Base-by-base conservation (phyloP, 2,113 vertebrate genomes). In the Suncus etruscus region DNA sequence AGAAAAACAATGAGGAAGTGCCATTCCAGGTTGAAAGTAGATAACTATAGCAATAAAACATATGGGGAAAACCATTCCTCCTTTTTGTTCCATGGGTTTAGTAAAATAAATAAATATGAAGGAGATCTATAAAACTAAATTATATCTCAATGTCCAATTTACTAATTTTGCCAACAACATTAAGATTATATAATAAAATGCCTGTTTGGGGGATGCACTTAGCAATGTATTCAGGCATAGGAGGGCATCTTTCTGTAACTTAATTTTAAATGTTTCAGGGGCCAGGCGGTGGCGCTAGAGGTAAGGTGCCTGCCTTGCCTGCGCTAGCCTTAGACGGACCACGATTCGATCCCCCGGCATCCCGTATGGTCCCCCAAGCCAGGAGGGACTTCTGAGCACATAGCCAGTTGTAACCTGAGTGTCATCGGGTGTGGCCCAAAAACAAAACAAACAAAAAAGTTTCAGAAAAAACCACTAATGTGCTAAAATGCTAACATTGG, bases 201-300 rank as follows among this genome's bases (percentile, higher is more conserved):
- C 45, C 24, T 11, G 18, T 31, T 39, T 61, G 22, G 51, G 15
- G 54, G 61, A 91, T 82, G 81, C 48, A 80, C 3, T 87, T 5
- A 69, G 0, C 31, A 0, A 86, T 32, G 32, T 69, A 86, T 50
- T 61, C 15, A 18, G 15, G 7, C 22, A 15, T 61, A 16, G 58
- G 4, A 61, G 18, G 58, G 14, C 58, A 61, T 61, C 18, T 61
- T 61, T 20, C 58, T 20, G 7, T 20, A 61, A 22, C 58, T 50
- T 84, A 90, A 47, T 84, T 47, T 73, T 31, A 78, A 74, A 31
- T 88, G 11, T 82, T 93, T 94, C 58, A 70, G 39, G 63, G n/a
- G n/a, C n/a, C n/a, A n/a, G n/a, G n/a, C n/a, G n/a, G n/a, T n/a
- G n/a, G n/a, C n/a, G n/a, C n/a, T n/a, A n/a, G n/a, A n/a, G n/a